These are phyloP conservation scores for Athalia circularis DNA, from an alignment of 2,888 invertebrate species.

Conservation along the genomic window DNA sequence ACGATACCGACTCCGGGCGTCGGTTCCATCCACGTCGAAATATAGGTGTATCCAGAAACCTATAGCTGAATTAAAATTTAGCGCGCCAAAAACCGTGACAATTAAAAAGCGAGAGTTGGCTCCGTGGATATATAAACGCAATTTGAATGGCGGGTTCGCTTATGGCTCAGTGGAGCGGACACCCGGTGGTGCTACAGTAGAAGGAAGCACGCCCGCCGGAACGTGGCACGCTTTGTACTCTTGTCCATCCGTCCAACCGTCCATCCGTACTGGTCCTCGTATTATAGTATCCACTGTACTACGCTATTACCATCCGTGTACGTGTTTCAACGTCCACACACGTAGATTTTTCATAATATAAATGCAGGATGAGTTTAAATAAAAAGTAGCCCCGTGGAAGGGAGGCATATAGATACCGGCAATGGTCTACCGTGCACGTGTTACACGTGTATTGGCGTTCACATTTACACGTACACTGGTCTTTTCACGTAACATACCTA, in stretches of 20 bases:
- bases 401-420: no score
- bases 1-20: no score
- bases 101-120: conserved; percentile 59
- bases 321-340: not conserved
- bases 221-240: conserved; percentile 72
- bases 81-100: conserved; percentile 55
- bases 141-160: conserved; percentile 64
- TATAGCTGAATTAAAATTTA: not conserved
- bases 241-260: conserved; percentile 30
- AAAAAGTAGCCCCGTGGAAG: no score
- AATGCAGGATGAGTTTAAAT: no score
- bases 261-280: conserved; percentile 20
- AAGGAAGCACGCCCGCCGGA: conserved; percentile 74
- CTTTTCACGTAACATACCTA: no score
- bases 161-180: conserved; percentile 73
- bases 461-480: no score
- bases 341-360: no score
- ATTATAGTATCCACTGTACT: conserved; percentile 1
- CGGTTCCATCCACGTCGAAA: no score
- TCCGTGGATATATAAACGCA: conserved; percentile 58
- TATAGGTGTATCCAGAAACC: no score
- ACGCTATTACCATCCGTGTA: not conserved
- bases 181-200: conserved; percentile 69
- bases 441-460: not conserved
- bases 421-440: not conserved